Base-by-base conservation (phyloP, 2,888 invertebrate genomes). In the Pseudoips prasinana region DNA sequence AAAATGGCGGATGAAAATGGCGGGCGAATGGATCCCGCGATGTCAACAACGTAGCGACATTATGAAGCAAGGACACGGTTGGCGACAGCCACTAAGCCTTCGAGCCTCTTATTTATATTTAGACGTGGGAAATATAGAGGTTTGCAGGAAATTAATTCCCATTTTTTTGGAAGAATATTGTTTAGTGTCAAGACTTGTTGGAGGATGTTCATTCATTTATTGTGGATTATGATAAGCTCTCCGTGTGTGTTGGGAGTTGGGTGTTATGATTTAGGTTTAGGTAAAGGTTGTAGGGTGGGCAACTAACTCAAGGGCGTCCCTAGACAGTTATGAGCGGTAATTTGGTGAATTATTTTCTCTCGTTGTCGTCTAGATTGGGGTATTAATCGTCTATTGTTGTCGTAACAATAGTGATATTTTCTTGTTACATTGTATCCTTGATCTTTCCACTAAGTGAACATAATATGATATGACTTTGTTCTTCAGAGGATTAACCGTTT, bases 71-170 rank as follows among this genome's bases (percentile, higher is more conserved):
- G 69, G 73, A 79, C 77, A 76, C 67, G 61, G 66, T 59, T 67
- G 76, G 56, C 72, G 77, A 82, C 83, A 78, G 74, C 60, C 68
- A 58, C 73, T 84, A 82, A 85, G 82, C 84, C 74, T 77, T 67
- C 69, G 60, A 70, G 75, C 72, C 70, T 63, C 63, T 66, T 73
- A 71, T 72, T 72, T 71, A 72, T 71, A 72, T 67, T 71, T 68
- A 61, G 58, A 58, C 51, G 51, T 62, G 65, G 68, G 67, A 74
- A 77, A 76, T 75, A 73, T 69, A 64, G 64, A 64, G 65, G 53
- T 64, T 64, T 58, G 64, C 63, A 68, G 70, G 75, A 78, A 67
- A 59, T 58, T 58, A 58, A 65, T 63, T 56, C 50, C 62, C 58
- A 59, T 66, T 62, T 65, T 52, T 55, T 58, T 54, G 53, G 41